Conservation (phyloP, 2,113 vertebrate species). For the Morone saxatilis region DNA sequence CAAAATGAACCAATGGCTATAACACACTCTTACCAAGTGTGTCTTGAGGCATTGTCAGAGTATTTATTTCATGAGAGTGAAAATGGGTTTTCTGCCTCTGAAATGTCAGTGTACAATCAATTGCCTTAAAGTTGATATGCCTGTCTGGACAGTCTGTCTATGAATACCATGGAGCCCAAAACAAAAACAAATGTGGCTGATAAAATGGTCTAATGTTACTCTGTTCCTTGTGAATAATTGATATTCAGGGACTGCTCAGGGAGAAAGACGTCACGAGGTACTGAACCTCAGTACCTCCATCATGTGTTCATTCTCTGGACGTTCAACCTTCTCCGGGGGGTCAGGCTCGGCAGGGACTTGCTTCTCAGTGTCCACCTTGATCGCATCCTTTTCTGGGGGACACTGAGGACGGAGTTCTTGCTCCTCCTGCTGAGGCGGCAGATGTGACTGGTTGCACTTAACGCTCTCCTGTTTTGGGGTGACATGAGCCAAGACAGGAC, state of each 20-base stretch:
- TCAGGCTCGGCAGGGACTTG: constrained; percentile 51
- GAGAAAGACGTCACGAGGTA: constrained; percentile 62
- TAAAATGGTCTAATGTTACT: constrained; percentile 79
- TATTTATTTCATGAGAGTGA: constrained; percentile 74
- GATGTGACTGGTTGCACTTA: constrained; percentile 84
- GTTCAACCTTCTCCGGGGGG: constrained; percentile 54
- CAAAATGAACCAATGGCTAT: constrained; percentile 40
- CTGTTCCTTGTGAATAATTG: constrained; percentile 79
- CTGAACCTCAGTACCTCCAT: constrained; percentile 82
- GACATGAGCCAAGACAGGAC: constrained; percentile 74
- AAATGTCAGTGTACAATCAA: constrained; percentile 81
- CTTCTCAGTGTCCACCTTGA: constrained; percentile 40
- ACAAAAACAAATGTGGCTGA: constrained; percentile 83
- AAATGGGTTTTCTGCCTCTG: constrained; percentile 73
- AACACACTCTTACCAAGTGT: constrained; percentile 60
- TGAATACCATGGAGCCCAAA: constrained; percentile 79
- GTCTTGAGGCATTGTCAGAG: constrained; percentile 47
- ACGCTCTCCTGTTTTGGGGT: constrained; percentile 86
- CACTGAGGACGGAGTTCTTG: constrained; percentile 70
- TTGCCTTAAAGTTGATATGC: constrained; percentile 79
- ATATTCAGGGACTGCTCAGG: constrained; percentile 59
- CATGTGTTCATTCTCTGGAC: constrained; percentile 67
- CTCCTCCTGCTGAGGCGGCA: constrained; percentile 75
- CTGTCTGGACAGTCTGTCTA: constrained; percentile 78
- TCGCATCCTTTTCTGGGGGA: constrained; percentile 61